Evolutionary conservation across 64 coral and sea anemone genomes (phyloP), one percentile per base, ranked within the genome.

Genomic region (Montipora sp.): DNA sequence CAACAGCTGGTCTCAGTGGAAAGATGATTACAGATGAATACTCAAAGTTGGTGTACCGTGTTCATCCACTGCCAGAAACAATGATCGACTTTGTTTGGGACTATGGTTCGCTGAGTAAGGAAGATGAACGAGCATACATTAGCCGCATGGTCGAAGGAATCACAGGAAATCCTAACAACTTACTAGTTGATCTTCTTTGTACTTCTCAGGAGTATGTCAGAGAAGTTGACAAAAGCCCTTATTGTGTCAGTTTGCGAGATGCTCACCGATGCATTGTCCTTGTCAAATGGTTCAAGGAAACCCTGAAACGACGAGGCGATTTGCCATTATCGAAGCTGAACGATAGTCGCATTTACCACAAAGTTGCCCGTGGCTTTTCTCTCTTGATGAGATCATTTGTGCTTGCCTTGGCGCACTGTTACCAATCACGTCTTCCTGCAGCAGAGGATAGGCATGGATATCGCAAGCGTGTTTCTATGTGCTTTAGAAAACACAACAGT

Each of bases 71-170:
- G 27, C 95, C 95, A 11, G 95, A 96, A 83, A 92, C 95, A n/a
- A 96, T 96, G 95, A 89, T 93, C 44, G 95, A 96, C 87, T 96
- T 93, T 75, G 95, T 96, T 4, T 96, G 95, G 95, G 95, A 96
- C 59, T 96, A 96, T 81, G 95, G 95, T 22, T 93, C 95, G 11
- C 87, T 96, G 7, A 87, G 81, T 65, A n/a, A 73, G 4, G 48
- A 87, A 10, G 95, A 96, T 77, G 95, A 96, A 53, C 46, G 57
- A 16, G 82, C 81, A 21, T 96, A 96, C 88, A 96, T 96, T 63
- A 14, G 68, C 11, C 92, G 93, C 59, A 96, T 96, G 95, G 95
- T 87, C 2, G 44, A 88, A 71, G 88, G 78, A 10, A 45, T 94
- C 8, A 59, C 50, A 22, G 16, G 23, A 81, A 61, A 74, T 5